phyloP scores from a whole-genome alignment of 35 echinoderm and acorn worm genomes.

The Apostichopus californicus region DNA sequence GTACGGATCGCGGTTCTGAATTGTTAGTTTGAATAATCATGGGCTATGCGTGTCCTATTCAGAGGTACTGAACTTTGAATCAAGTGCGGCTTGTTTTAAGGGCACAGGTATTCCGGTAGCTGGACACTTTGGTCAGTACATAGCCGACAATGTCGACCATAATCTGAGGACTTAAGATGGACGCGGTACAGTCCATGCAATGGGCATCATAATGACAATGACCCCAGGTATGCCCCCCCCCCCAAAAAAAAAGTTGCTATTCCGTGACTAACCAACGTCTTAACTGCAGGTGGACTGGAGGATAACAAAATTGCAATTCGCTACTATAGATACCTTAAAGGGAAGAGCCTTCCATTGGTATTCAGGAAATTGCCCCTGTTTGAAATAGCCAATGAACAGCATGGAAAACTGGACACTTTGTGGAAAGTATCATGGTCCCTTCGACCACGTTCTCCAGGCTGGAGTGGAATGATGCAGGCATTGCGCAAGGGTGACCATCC shows the following conservation, averaged over 20 bases:
- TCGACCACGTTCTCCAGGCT: neutral
- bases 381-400: slow-evolving; percentile 2
- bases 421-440: slow-evolving; percentile 38
- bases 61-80: neutral
- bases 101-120: slow-evolving; percentile 11
- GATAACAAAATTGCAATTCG: slow-evolving; percentile 23
- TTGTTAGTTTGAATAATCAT: slow-evolving; percentile 37
- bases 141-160: slow-evolving; percentile 49
- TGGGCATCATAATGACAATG: slow-evolving; percentile 2
- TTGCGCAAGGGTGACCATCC: slow-evolving; percentile 42
- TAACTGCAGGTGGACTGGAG: slow-evolving; percentile 17
- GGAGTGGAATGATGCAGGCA: slow-evolving; percentile 46
- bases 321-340: neutral
- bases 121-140: slow-evolving; percentile 25
- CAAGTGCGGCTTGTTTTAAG: neutral
- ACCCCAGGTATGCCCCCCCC: neutral
- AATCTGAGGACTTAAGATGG: slow-evolving; percentile 29
- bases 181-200: slow-evolving; percentile 18
- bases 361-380: neutral
- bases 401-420: slow-evolving; percentile 9
- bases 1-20: slow-evolving; percentile 20
- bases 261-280: slow-evolving; percentile 1
- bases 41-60: slow-evolving; percentile 32
- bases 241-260: too few relatives aligned
- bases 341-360: neutral